A percentile compares a stretch with the other conserved stretches of the same genome.
Evolutionary conservation across 2,797 vertebrate genomes (phyloP).

Genomic region (Luscinia luscinia): DNA sequence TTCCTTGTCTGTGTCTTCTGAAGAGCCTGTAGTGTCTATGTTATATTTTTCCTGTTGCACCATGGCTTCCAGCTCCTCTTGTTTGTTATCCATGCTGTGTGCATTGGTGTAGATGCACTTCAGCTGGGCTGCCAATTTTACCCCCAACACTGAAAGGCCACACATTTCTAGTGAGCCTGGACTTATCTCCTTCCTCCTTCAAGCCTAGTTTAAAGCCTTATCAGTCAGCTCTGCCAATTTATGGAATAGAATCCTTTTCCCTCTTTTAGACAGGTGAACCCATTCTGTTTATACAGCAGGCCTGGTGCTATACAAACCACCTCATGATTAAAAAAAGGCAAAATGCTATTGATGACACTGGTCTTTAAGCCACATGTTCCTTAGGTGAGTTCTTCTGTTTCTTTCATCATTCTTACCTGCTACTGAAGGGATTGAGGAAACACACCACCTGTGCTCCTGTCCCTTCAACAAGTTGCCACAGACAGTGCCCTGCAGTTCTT

Average conservation of each 20-base stretch:
- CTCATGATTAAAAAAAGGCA: neutral
- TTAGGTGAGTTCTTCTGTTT: neutral
- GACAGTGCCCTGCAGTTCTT: neutral
- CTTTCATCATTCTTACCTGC: neutral
- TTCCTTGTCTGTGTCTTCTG: too few species aligned
- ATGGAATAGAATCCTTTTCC: neutral
- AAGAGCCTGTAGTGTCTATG: too few species aligned
- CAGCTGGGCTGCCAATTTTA: neutral
- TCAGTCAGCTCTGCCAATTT: neutral
- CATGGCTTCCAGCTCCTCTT: too few species aligned
- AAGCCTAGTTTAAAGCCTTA: neutral
- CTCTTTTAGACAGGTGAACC: neutral
- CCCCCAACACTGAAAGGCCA: neutral
- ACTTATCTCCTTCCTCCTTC: neutral
- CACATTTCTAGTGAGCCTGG: accelerated
- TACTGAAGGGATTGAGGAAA: neutral
- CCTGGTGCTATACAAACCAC: neutral
- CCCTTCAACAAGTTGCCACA: neutral
- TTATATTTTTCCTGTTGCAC: too few species aligned
- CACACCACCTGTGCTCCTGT: neutral
- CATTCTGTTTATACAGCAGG: neutral
- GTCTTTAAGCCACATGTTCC: neutral
- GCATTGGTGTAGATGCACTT: too few species aligned
- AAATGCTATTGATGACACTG: accelerated
- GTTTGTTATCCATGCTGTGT: too few species aligned